phyloP scores from a whole-genome alignment of 2,888 invertebrate genomes.

The Epistrophella euchroma region DNA sequence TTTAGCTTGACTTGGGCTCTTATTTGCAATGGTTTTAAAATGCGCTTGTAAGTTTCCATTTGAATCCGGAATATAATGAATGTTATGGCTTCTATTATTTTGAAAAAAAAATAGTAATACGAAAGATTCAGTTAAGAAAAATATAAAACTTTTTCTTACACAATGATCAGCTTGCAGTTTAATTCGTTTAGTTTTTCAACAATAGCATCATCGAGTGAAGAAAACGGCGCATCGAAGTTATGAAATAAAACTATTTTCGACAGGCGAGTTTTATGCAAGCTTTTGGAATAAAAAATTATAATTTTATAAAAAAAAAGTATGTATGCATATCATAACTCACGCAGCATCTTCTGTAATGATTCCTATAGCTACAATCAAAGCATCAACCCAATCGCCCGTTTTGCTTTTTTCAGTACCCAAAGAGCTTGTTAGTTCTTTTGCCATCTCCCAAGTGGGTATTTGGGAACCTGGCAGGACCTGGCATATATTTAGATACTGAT shows the following conservation, averaged over 20 bases:
- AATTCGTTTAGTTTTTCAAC: constrained; percentile 85
- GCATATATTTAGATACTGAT: constrained; percentile 86
- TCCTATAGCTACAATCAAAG: constrained; percentile 86
- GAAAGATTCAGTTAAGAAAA: neutral
- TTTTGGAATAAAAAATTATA: constrained; percentile 64
- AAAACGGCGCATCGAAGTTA: constrained; percentile 85
- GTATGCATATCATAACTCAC: constrained; percentile 69
- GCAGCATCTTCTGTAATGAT: constrained; percentile 83
- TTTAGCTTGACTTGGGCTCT: constrained; percentile 79
- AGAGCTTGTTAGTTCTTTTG: constrained; percentile 82
- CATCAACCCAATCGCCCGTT: constrained; percentile 88
- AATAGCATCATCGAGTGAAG: constrained; percentile 85
- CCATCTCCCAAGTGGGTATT: constrained; percentile 86
- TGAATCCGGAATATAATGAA: constrained; percentile 80
- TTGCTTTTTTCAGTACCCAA: constrained; percentile 83
- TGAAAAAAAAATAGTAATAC: neutral
- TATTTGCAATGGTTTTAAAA: constrained; percentile 77
- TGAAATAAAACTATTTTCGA: constrained; percentile 88
- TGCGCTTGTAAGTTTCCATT: constrained; percentile 79
- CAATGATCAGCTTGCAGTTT: constrained; percentile 86
- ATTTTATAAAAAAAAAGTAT: neutral
- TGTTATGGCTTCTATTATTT: constrained; percentile 81
- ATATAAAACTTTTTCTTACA: constrained; percentile 83
- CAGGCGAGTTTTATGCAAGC: constrained; percentile 82
- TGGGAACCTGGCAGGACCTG: constrained; percentile 84